Percentiles rank a stretch among this genome's conserved stretches.
Conservation (phyloP, 1,140 invertebrate genomes). For the Hesperophylax magnus region DNA sequence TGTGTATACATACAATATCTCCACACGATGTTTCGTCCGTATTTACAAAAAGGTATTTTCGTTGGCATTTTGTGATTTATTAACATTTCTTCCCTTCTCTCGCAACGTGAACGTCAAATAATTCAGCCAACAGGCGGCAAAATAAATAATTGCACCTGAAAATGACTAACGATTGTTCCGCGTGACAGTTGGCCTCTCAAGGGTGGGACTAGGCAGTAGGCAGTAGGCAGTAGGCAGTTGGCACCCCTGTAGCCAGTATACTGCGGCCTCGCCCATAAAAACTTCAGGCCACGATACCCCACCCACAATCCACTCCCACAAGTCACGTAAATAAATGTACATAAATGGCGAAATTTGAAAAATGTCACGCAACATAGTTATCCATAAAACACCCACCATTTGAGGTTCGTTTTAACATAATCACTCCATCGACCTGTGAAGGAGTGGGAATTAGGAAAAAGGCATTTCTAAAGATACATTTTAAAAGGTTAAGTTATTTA, state of each 20-base stretch:
- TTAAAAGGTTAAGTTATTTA: too few species aligned
- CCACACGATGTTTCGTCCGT: too few species aligned
- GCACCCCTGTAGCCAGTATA: too few species aligned
- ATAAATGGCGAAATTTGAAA: slow-evolving; percentile 36
- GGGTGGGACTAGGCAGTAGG: neutral
- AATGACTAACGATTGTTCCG: slow-evolving; percentile 53
- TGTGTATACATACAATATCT: too few species aligned
- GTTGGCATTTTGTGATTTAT: slow-evolving; percentile 13
- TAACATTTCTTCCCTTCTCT: neutral
- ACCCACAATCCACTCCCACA: neutral
- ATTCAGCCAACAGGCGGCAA: slow-evolving; percentile 39
- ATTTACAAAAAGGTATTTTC: too few species aligned
- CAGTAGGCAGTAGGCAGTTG: too few species aligned
- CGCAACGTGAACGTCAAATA: slow-evolving; percentile 8
- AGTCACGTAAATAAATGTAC: neutral
- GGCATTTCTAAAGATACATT: too few species aligned
- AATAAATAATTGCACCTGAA: slow-evolving; percentile 55
- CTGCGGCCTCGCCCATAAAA: slow-evolving; percentile 37
- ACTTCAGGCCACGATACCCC: neutral
- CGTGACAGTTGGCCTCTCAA: slow-evolving; percentile 40
- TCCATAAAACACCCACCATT: slow-evolving; percentile 5
- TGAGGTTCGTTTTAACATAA: too few species aligned
- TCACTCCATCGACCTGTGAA: too few species aligned
- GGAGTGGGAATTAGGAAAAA: too few species aligned
- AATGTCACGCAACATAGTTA: slow-evolving; percentile 34